Base-by-base conservation (phyloP, 2,888 invertebrate genomes). In the Epinotia nisella region DNA sequence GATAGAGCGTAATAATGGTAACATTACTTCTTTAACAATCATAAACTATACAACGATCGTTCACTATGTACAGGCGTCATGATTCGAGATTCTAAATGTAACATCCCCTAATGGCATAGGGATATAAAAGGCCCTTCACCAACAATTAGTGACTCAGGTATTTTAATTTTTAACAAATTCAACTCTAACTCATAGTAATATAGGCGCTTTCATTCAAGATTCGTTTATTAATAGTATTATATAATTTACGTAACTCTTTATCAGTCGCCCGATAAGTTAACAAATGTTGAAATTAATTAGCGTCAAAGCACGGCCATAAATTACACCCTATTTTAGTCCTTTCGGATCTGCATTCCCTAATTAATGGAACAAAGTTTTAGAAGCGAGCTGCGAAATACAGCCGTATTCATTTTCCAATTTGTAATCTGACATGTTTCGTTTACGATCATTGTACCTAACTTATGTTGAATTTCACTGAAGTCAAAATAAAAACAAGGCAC, bases 251-350 rank as follows among this genome's bases (percentile, higher is more conserved):
- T 39, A 62, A 49, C 35, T 61, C 61, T 17, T 72, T 72, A 62
- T 68, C 72, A 68, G 35, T 39, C 60, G 49, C 51, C 55, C 51
- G 56, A 68, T 62, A 69, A 73, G 24, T 51, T 59, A 86, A 88
- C 85, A 86, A 85, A 86, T 85, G 85, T 83, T 81, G 79, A 87
- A 89, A 90, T 90, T 90, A 90, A 90, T 90, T 89, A 88, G 85
- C 76, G 84, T 82, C 81, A 85, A 83, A 84, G 85, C 81, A 85
- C 81, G 83, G 79, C 82, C 82, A 85, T 88, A 88, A 90, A 89
- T 90, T 89, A 79, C 75, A 78, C 45, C 58, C 66, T 55, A 56
- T 68, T 67, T 67, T 53, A 67, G 35, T 53, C 71, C 59, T 71
- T 67, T 61, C 21, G 55, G 71, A 67, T 60, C 61, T 60, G 45